Conservation (phyloP, 2,888 invertebrate species). For the Dicranocentrus wangi region DNA sequence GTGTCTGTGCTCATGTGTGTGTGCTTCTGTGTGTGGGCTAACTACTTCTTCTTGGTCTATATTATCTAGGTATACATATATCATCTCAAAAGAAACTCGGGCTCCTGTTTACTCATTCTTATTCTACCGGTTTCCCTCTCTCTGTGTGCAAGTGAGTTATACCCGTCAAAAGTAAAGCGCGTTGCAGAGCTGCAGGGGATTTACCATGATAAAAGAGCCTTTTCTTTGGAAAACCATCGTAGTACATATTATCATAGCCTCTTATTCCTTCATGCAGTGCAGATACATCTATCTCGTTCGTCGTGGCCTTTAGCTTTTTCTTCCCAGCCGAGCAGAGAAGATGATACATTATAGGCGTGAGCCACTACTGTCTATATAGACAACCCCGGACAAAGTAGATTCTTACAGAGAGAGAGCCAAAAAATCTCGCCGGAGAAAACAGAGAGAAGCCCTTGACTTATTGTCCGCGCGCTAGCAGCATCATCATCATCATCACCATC, state of each 20-base stretch:
- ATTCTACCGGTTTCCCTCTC: neutral
- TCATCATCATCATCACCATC: too few relatives aligned
- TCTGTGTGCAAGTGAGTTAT: constrained; percentile 31
- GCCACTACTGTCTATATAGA: too few relatives aligned
- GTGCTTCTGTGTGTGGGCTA: too few relatives aligned
- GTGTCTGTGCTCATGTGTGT: too few relatives aligned
- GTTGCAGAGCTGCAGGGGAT: constrained; percentile 41
- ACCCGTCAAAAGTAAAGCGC: constrained; percentile 41
- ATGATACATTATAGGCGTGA: too few relatives aligned
- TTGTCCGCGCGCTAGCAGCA: constrained; percentile 29
- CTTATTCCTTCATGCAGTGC: constrained; percentile 45
- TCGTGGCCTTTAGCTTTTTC: constrained; percentile 5
- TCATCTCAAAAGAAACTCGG: too few relatives aligned
- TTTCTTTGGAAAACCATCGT: constrained; percentile 33
- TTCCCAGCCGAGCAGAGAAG: too few relatives aligned
- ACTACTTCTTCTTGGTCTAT: too few relatives aligned
- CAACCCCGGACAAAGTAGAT: too few relatives aligned
- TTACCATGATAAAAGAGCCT: constrained; percentile 41
- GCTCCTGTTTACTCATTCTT: too few relatives aligned
- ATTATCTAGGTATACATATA: neutral
- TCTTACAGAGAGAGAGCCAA: neutral
- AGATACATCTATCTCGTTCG: constrained; percentile 19
- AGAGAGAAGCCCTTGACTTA: constrained; percentile 48
- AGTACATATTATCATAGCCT: too few relatives aligned
- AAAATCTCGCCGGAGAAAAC: neutral